A percentile compares a stretch with the other conserved stretches of the same genome.
These are phyloP conservation scores for Enteromius anoplus DNA, from an alignment of 2,797 vertebrate species.

Conservation along the genomic window DNA sequence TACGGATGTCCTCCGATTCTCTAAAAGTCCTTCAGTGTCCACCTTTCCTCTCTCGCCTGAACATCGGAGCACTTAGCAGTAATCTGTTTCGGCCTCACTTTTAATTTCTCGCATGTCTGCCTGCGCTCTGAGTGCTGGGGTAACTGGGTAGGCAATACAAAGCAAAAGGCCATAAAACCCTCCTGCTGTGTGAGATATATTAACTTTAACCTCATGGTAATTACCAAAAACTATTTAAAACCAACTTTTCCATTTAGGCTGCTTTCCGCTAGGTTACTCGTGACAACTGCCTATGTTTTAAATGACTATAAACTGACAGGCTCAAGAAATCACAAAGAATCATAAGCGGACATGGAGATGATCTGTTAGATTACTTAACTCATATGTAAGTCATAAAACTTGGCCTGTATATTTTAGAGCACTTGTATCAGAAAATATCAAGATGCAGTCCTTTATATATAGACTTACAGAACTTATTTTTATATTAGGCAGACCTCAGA, in stretches of 20 bases:
- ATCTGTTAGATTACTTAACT: slow-evolving; percentile 17
- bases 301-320: slow-evolving; percentile 57
- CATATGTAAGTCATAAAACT: not conserved
- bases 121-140: slow-evolving; percentile 74
- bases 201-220: slow-evolving; percentile 74
- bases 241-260: slow-evolving; percentile 70
- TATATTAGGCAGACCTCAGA: not conserved
- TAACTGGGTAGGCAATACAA: slow-evolving; percentile 70
- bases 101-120: slow-evolving; percentile 80
- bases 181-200: slow-evolving; percentile 75
- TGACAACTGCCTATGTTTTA: slow-evolving; percentile 57
- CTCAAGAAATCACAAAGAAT: slow-evolving; percentile 45
- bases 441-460: not conserved
- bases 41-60: slow-evolving; percentile 54
- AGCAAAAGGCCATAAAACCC: slow-evolving; percentile 73
- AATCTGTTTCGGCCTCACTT: slow-evolving; percentile 67
- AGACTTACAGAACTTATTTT: not conserved
- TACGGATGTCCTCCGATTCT: slow-evolving; percentile 46
- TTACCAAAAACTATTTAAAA: slow-evolving; percentile 72
- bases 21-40: slow-evolving; percentile 57
- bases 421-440: not conserved
- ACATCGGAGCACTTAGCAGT: slow-evolving; percentile 65
- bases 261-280: slow-evolving; percentile 49
- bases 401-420: not conserved
- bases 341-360: slow-evolving; percentile 41